phyloP scores from a whole-genome alignment of 2,113 vertebrate genomes.

The Suncus etruscus region DNA sequence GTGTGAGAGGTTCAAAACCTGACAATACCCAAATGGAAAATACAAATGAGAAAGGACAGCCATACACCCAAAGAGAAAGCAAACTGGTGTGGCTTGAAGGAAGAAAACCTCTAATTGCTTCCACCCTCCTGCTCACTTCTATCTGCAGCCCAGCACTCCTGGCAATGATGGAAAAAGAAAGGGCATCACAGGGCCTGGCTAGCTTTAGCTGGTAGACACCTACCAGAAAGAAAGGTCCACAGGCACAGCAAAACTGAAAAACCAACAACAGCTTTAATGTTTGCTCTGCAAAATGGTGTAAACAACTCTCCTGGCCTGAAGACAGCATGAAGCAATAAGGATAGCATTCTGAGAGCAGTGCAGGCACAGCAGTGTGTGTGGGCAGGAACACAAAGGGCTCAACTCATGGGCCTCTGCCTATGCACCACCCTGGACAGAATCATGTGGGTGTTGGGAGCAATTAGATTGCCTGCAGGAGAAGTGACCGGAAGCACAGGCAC shows the following conservation, averaged over 20 bases:
- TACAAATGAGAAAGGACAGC: constrained; percentile 71
- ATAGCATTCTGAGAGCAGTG: background rate
- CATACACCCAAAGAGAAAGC: constrained; percentile 39
- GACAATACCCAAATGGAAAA: constrained; percentile 70
- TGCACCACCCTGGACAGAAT: background rate
- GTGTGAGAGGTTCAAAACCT: constrained; percentile 42
- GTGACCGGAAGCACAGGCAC: background rate
- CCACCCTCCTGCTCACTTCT: constrained; percentile 45
- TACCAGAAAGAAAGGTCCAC: background rate
- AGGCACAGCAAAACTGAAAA: background rate
- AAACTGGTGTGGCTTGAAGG: constrained; percentile 70
- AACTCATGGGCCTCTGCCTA: background rate
- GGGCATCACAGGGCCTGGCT: background rate
- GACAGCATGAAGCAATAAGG: background rate
- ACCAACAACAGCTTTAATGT: background rate
- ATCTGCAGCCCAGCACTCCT: constrained; percentile 57
- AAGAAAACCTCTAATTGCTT: constrained; percentile 63
- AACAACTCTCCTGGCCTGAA: background rate
- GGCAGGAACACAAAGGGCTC: background rate
- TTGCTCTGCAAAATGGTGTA: background rate
- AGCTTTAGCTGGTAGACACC: constrained; percentile 17
- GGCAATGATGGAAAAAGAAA: background rate
- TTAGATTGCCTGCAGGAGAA: constrained; percentile 32
- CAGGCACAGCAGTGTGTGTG: background rate
- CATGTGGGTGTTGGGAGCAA: background rate